Evolutionary conservation across 2,113 vertebrate genomes (phyloP), one percentile per base, ranked within the genome.

Genomic region (Paraplagusia blochii): DNA sequence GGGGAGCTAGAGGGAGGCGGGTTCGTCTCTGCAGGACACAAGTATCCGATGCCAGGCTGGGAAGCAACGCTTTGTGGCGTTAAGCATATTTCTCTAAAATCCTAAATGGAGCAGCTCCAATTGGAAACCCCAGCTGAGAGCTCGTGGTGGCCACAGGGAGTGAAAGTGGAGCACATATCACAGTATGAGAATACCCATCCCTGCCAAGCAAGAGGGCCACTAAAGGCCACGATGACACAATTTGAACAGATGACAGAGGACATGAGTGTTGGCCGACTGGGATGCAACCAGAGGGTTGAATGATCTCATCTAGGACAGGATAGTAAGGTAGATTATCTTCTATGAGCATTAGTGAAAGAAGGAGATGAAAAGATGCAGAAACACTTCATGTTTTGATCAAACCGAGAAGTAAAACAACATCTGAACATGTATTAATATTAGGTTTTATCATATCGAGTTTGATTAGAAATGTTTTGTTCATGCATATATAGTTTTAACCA

Each of bases 241-340:
- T 87, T 80, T 72, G 72, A 81, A 74, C 82, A 84, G 81, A 83
- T 83, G 86, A 86, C 74, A 61, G 73, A 42, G 44, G 57, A 78
- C 66, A 70, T 60, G 74, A 80, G 70, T 66, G 67, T 64, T 70
- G 66, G 79, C 80, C 83, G 82, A 79, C 72, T 59, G 63, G 68
- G 69, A 76, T 80, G 73, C 58, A 59, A 29, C 69, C 67, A 55
- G 72, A 53, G 63, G 14, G 58, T 75, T 19, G 55, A 62, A 71
- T 84, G 80, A 87, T 54, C 59, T 84, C 77, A 80, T 71, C 58
- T 69, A 77, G 66, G 73, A 82, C 69, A 63, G 22, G 56, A 65
- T 44, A 22, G 48, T 36, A 43, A 36, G 17, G 33, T 64, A 48
- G 58, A 46, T 47, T 17, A 16, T 43, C 50, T 43, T 61, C 36